phyloP scores from a whole-genome alignment of 2,888 invertebrate species.

The Oligia latruncula region DNA sequence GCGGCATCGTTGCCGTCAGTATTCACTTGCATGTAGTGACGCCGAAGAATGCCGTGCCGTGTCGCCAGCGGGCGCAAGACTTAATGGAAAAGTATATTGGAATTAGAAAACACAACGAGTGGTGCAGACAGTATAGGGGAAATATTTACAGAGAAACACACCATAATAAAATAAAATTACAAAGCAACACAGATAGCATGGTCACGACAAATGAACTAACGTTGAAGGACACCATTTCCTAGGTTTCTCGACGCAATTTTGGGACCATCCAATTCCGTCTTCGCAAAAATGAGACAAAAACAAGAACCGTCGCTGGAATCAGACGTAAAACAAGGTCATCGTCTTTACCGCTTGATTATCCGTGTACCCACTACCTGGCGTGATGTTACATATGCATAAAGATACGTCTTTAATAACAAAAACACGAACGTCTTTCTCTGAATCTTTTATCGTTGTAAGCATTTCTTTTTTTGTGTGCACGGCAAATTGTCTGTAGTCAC shows the following conservation, averaged over 20 bases:
- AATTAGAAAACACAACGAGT: neutral
- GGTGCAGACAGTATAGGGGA: neutral
- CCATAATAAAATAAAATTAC: neutral
- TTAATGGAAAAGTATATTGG: neutral
- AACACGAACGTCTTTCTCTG: constrained; percentile 59
- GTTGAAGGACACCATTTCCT: neutral
- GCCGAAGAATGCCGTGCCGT: neutral
- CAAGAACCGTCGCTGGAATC: neutral
- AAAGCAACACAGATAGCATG: neutral
- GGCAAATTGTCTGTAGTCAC: constrained; percentile 70
- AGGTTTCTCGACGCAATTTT: constrained; percentile 5
- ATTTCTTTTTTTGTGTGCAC: constrained; percentile 63
- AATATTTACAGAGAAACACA: neutral
- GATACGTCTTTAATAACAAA: constrained; percentile 61
- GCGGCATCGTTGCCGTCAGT: neutral
- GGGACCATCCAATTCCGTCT: constrained; percentile 5
- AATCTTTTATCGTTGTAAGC: constrained; percentile 63
- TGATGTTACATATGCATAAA: constrained; percentile 56
- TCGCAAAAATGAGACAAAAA: neutral
- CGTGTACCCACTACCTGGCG: constrained; percentile 39
- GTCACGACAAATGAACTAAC: neutral
- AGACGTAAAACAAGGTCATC: constrained; percentile 21
- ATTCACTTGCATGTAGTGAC: neutral
- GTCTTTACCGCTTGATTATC: constrained; percentile 46
- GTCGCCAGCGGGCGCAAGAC: neutral